These are phyloP conservation scores for Equus quagga DNA, from an alignment of 2,113 vertebrate species.

Conservation along the genomic window DNA sequence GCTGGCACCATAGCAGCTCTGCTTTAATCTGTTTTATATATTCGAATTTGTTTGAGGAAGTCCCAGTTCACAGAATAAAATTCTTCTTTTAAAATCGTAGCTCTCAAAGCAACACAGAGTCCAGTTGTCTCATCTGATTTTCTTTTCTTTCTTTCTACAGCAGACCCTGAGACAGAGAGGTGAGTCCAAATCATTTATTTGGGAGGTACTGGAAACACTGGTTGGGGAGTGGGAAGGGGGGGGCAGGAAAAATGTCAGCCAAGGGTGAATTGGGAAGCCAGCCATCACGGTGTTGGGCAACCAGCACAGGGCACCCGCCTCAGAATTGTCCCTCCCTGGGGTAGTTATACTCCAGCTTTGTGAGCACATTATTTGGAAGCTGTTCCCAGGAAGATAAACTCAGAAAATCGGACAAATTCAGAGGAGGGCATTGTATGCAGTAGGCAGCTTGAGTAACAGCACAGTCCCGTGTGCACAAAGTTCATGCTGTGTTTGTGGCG, in stretches of 20 bases:
- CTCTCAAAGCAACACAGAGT: background rate
- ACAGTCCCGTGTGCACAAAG: background rate
- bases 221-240: background rate
- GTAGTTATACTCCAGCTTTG: background rate
- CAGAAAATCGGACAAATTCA: background rate
- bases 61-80: background rate
- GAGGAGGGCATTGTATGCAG: background rate
- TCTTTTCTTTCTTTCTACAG: background rate
- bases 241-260: background rate
- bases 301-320: background rate
- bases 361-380: background rate
- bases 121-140: background rate
- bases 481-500: background rate
- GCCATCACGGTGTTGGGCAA: background rate
- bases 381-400: background rate
- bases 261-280: background rate
- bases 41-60: background rate
- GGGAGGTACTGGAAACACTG: background rate
- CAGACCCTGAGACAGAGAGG: background rate
- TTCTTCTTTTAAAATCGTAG: background rate
- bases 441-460: background rate
- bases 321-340: background rate
- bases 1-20: background rate
- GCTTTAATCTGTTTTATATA: background rate
- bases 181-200: background rate